phyloP scores from a whole-genome alignment of 1,140 invertebrate genomes.

The Holotrichia oblita region DNA sequence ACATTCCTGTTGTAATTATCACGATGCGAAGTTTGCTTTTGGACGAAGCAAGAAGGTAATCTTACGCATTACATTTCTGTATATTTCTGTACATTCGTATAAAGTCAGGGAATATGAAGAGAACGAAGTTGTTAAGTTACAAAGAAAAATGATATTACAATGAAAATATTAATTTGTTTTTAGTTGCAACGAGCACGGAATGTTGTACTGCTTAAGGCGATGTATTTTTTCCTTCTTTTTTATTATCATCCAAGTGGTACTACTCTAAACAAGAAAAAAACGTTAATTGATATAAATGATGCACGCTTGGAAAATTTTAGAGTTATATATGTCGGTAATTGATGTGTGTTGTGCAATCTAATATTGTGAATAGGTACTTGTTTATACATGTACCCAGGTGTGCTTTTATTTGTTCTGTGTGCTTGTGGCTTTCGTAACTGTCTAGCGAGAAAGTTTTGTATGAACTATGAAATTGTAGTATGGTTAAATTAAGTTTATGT shows the following conservation, averaged over 20 bases:
- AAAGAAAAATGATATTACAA: conserved; percentile 8
- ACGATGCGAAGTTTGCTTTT: conserved; percentile 6
- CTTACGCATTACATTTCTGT: not conserved
- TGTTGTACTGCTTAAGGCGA: not conserved
- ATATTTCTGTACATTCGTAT: not conserved
- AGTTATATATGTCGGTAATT: not conserved
- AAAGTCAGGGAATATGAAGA: not conserved
- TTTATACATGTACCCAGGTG: not conserved
- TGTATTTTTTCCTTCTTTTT: not conserved
- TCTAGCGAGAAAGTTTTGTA: not conserved
- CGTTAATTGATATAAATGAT: conserved; percentile 21
- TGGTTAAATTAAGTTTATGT: too few relatives aligned
- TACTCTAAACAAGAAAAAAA: not conserved
- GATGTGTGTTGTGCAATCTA: not conserved
- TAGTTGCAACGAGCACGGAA: not conserved
- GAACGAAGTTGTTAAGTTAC: not conserved
- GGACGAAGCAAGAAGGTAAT: not conserved
- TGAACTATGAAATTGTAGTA: too few relatives aligned
- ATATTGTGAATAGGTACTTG: not conserved
- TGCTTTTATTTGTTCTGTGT: not conserved
- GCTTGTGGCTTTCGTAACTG: not conserved
- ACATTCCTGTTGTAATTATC: conserved; percentile 16
- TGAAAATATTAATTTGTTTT: conserved; percentile 18
- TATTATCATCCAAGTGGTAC: not conserved
- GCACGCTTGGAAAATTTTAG: conserved; percentile 6